Evolutionary conservation across 2,888 invertebrate genomes (phyloP).

Genomic region (Mythimna albipuncta): DNA sequence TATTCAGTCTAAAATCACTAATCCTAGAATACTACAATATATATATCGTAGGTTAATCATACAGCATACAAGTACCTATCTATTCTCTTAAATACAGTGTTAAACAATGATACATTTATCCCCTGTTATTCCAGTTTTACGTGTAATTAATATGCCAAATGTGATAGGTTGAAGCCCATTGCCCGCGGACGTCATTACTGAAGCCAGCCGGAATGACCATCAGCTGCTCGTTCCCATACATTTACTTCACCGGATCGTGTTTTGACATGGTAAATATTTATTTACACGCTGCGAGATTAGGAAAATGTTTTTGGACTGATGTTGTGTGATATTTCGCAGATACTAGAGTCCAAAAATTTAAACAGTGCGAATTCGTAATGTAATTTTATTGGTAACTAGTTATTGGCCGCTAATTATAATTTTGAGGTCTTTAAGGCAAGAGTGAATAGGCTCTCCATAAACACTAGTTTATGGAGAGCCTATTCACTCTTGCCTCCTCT

Average conservation of each 20-base stretch:
- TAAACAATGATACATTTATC: slow-evolving; percentile 37
- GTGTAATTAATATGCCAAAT: slow-evolving; percentile 56
- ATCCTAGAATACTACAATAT: no score
- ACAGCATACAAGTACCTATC: not conserved
- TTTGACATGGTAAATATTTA: slow-evolving; percentile 27
- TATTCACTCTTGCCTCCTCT: no score
- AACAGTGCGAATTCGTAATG: no score
- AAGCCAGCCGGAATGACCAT: slow-evolving; percentile 30
- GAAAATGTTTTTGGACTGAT: not conserved
- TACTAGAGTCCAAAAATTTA: no score
- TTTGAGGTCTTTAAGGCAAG: no score
- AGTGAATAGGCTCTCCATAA: no score
- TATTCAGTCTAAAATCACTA: no score
- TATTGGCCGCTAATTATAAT: no score
- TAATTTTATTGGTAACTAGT: no score
- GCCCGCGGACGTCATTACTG: slow-evolving; percentile 46
- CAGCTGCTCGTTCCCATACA: slow-evolving; percentile 51
- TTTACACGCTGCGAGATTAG: slow-evolving; percentile 20
- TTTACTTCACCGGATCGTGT: slow-evolving; percentile 24
- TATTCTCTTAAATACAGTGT: not conserved
- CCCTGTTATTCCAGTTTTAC: slow-evolving; percentile 27
- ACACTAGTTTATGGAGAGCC: no score
- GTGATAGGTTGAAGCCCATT: slow-evolving; percentile 33
- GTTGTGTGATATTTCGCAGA: not conserved
- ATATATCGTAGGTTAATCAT: not conserved